A percentile compares a stretch with the other conserved stretches of the same genome.
phyloP scores from a whole-genome alignment of 2,113 vertebrate genomes.

The Seriola dumerili region DNA sequence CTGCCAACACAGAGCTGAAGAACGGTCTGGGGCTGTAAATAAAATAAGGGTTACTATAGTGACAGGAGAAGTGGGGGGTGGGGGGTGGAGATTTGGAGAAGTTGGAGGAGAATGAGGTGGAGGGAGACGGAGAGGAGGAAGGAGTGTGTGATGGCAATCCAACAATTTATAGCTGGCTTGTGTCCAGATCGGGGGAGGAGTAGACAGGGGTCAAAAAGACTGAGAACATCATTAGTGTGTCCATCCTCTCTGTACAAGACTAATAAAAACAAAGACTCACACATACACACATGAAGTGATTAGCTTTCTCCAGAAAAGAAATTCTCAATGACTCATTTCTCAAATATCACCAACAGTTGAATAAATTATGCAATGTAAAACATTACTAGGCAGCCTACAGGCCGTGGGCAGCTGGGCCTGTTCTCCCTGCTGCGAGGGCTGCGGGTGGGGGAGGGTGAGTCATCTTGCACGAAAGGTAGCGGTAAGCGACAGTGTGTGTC shows the following conservation, averaged over 20 bases:
- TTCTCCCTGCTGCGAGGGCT: slow-evolving; percentile 49
- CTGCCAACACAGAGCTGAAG: slow-evolving; percentile 33
- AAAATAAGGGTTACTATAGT: slow-evolving; percentile 48
- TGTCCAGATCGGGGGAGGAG: slow-evolving; percentile 44
- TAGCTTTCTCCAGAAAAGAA: neutral
- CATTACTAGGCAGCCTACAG: slow-evolving; percentile 44
- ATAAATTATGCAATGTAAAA: slow-evolving; percentile 48
- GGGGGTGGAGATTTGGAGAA: neutral
- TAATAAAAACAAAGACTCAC: neutral
- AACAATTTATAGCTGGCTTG: slow-evolving; percentile 48
- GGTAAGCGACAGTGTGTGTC: slow-evolving; percentile 61
- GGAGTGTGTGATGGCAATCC: neutral
- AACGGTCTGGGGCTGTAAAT: slow-evolving; percentile 33
- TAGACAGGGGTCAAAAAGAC: slow-evolving; percentile 40
- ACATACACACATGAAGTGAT: neutral
- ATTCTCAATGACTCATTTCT: slow-evolving; percentile 14
- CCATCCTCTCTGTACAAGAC: neutral
- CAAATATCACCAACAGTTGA: neutral
- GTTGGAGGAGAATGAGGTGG: slow-evolving; percentile 14
- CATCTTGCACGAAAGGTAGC: slow-evolving; percentile 58
- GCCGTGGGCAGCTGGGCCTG: slow-evolving; percentile 52
- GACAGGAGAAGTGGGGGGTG: slow-evolving; percentile 19
- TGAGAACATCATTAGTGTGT: slow-evolving; percentile 40
- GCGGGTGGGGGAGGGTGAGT: slow-evolving; percentile 65
- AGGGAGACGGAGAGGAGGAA: neutral